Evolutionary conservation across 2,888 invertebrate species (phyloP).

Genomic region (Corythucha ciliata): DNA sequence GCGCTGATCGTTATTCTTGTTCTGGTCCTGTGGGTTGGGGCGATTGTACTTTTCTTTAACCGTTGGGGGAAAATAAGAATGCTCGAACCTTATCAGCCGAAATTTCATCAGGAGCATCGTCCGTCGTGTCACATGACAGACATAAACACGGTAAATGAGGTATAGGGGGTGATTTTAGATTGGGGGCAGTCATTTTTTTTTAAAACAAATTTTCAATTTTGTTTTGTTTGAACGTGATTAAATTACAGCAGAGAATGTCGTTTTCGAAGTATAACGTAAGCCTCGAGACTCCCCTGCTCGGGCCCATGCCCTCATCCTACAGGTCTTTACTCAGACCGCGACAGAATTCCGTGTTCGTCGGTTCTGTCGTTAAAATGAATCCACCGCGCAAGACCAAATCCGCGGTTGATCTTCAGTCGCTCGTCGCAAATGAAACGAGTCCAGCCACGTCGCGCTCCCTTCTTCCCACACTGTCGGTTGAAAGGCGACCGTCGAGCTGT

Average conservation of each 20-base stretch:
- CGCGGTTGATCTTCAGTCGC: slow-evolving; percentile 72
- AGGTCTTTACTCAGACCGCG: slow-evolving; percentile 48
- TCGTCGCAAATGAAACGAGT: slow-evolving; percentile 42
- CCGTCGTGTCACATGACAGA: slow-evolving; percentile 63
- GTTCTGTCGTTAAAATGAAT: slow-evolving; percentile 54
- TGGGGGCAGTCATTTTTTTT: background rate
- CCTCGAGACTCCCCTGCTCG: slow-evolving; percentile 45
- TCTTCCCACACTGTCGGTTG: slow-evolving; percentile 31
- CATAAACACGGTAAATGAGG: slow-evolving; percentile 35
- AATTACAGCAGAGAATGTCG: slow-evolving; percentile 57
- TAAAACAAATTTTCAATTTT: slow-evolving; percentile 7
- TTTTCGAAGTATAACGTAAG: slow-evolving; percentile 59
- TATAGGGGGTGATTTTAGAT: too few species aligned
- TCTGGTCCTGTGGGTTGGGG: slow-evolving; percentile 72
- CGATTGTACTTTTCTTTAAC: slow-evolving; percentile 77
- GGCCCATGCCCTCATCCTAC: slow-evolving; percentile 42
- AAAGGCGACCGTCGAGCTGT: slow-evolving; percentile 24
- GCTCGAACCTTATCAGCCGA: slow-evolving; percentile 83
- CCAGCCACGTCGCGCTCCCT: slow-evolving; percentile 34
- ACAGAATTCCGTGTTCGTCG: slow-evolving; percentile 81
- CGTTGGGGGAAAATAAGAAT: slow-evolving; percentile 84
- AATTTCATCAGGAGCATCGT: slow-evolving; percentile 71
- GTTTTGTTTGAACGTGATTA: slow-evolving; percentile 28
- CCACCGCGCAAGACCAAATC: slow-evolving; percentile 63
- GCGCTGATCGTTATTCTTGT: slow-evolving; percentile 78